These are phyloP conservation scores for Lytechinus variegatus DNA, from an alignment of 35 echinoderm and acorn worm genomes.

Conservation along the genomic window DNA sequence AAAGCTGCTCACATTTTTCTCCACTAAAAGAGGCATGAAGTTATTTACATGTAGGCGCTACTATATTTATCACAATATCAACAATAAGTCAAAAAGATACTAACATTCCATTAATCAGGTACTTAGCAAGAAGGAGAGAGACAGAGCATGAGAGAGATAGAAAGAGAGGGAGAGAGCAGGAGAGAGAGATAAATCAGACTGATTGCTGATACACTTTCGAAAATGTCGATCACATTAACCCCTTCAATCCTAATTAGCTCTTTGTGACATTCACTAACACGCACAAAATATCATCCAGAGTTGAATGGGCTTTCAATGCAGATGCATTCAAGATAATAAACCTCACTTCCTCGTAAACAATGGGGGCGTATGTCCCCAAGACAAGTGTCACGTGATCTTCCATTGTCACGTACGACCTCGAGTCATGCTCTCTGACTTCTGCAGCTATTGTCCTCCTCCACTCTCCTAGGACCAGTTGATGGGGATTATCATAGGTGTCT, in stretches of 20 bases:
- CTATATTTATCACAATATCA: not conserved
- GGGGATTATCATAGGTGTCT: not conserved
- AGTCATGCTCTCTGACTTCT: not conserved
- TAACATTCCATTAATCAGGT: not conserved
- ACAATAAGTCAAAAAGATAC: not conserved
- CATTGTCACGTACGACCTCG: not conserved
- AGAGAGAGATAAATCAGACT: not conserved
- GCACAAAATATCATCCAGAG: not conserved
- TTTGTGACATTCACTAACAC: not conserved
- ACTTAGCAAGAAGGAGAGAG: not conserved
- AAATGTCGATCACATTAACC: not conserved
- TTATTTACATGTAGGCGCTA: not conserved
- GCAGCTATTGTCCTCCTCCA: not conserved
- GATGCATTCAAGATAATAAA: not conserved
- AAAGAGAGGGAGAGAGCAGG: not conserved
- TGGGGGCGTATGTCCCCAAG: slow-evolving; percentile 6
- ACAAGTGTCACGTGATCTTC: not conserved
- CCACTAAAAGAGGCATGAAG: not conserved
- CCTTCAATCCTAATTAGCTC: not conserved
- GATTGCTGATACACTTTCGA: not conserved
- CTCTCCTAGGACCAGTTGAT: not conserved
- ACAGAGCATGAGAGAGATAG: not conserved
- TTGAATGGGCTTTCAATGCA: not conserved
- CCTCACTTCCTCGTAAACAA: not conserved
- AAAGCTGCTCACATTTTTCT: too few species aligned